Evolutionary conservation across 1,140 invertebrate species (phyloP), one percentile per base, ranked within the genome.

Genomic region (Amyelois transitella): DNA sequence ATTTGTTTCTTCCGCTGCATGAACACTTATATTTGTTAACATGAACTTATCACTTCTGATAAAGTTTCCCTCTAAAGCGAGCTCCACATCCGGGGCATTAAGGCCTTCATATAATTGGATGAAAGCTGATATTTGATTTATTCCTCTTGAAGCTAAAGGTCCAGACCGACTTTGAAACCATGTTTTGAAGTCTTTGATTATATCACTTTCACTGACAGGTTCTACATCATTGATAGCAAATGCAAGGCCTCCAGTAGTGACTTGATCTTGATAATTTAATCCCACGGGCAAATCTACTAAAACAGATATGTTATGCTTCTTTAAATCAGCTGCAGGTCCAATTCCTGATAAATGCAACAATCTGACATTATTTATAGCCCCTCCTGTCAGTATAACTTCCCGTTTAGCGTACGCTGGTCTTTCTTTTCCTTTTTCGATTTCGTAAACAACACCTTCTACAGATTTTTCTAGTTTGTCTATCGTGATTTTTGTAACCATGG

Each of bases 301-400:
- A 0, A 83, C 62, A 2, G 88, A 76, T 20, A 94, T 92, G 17
- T 89, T 89, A 20, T 91, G 68, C 57, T 91, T 83, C 22, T 90
- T 66, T 1, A 97, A 72, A 64, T 95, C 92, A 18, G 91, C 73
- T 51, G 88, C 90, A 6, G 93, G 93, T 18, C 94, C 94, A 28
- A 95, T 91, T 12, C 94, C 94, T 18, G 93, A 94, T 0, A 94
- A 67, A 91, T 95, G 93, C 6, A 95, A 65, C 10, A 95, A 63
- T 68, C 93, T 89, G 0, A 93, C 92, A 43, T 91, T 90, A 32
- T 89, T 88, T 53, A 81, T 89, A 53, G 76, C 86, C 52, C 94
- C 94, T 6, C 90, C 91, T 0, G 92, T 91, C 12, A 94, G 20
- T 47, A 94, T 90, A 0, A 93, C 88, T 78, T 93, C 92, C 62